These are phyloP conservation scores for Magallana gigas DNA, from an alignment of 1,140 invertebrate species.

Conservation along the genomic window DNA sequence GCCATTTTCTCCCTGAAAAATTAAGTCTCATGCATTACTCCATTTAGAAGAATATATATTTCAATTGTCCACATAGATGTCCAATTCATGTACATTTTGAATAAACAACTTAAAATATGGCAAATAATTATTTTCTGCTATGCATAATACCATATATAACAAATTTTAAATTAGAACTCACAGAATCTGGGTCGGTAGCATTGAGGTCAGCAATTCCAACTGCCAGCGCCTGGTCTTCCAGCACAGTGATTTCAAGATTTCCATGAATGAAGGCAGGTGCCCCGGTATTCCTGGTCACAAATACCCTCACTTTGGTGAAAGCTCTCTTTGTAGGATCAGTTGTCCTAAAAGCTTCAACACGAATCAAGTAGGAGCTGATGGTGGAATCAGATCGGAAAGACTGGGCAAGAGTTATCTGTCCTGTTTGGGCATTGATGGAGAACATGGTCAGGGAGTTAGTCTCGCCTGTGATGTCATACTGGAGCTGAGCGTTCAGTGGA, in stretches of 20 bases:
- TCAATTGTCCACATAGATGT: background rate
- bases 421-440: constrained; percentile 48
- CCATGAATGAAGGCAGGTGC: constrained; percentile 42
- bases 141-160: background rate
- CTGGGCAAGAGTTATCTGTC: constrained; percentile 57
- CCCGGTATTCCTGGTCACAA: constrained; percentile 40
- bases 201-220: constrained; percentile 61
- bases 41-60: too few relatives aligned
- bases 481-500: background rate
- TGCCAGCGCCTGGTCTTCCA: constrained; percentile 54
- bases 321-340: constrained; percentile 33
- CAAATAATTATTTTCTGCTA: too few relatives aligned
- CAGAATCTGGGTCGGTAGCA: constrained; percentile 70
- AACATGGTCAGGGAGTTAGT: constrained; percentile 49
- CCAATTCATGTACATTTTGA: background rate
- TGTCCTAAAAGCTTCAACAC: constrained; percentile 33
- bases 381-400: constrained; percentile 48
- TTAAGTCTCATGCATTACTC: too few relatives aligned
- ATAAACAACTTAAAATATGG: background rate
- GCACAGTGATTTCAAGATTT: constrained; percentile 51
- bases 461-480: constrained; percentile 39
- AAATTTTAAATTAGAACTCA: background rate
- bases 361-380: constrained; percentile 45
- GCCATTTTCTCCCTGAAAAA: constrained; percentile 59
- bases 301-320: constrained; percentile 39